Percentiles rank a stretch among this genome's conserved stretches.
Evolutionary conservation across 2,797 vertebrate genomes (phyloP).

Genomic region (Acridotheres tristis): DNA sequence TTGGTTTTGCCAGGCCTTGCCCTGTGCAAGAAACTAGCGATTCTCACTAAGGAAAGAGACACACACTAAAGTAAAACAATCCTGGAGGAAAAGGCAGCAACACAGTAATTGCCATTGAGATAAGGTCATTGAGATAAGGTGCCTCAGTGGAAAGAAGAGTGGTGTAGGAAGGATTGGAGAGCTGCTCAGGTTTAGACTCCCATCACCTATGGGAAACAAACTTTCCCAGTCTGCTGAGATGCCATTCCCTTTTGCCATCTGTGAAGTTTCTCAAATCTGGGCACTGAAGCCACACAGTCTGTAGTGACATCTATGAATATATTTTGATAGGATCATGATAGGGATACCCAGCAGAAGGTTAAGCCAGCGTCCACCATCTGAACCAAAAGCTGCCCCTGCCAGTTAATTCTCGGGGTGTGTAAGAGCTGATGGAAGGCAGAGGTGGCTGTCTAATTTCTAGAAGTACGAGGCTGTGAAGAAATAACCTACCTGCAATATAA

Average conservation of each 20-base stretch:
- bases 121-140: neutral
- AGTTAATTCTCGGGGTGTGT: neutral
- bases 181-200: neutral
- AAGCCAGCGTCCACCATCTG: neutral
- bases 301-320: neutral
- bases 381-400: neutral
- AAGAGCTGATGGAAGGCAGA: neutral
- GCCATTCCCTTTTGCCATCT: neutral
- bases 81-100: neutral
- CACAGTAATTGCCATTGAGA: neutral
- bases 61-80: neutral
- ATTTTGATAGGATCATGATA: neutral
- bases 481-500: neutral
- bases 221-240: neutral
- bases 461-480: neutral
- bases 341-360: neutral
- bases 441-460: neutral
- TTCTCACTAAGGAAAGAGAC: neutral
- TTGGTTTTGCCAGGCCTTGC: neutral
- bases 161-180: neutral
- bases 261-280: neutral
- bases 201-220: neutral
- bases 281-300: neutral
- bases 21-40: neutral
- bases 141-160: neutral